Evolutionary conservation across 2,797 vertebrate genomes (phyloP).

Genomic region (Carapus acus): DNA sequence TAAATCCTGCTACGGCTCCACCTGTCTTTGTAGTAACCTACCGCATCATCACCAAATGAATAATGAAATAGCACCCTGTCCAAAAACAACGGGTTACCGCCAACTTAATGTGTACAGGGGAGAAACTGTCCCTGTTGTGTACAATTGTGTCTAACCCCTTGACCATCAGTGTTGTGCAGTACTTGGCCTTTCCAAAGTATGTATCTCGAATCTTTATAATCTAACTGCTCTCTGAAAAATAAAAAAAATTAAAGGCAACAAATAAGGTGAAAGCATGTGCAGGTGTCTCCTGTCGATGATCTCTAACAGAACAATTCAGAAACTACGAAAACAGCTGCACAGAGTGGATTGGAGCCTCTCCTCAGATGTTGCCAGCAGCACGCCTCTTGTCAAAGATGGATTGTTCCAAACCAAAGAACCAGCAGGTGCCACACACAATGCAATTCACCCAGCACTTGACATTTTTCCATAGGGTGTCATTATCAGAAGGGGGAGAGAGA

Average conservation of each 20-base stretch:
- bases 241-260: background rate
- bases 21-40: too few relatives aligned
- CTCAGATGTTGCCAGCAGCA: constrained; percentile 27
- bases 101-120: too few relatives aligned
- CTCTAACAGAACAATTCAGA: constrained; percentile 33
- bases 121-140: too few relatives aligned
- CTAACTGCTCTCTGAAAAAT: too few relatives aligned
- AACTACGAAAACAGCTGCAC: constrained; percentile 43
- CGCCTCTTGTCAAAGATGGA: constrained; percentile 39
- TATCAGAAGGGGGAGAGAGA: constrained; percentile 25
- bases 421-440: constrained; percentile 36
- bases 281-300: constrained; percentile 40
- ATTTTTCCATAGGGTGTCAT: constrained; percentile 38
- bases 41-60: too few relatives aligned
- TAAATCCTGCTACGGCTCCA: too few relatives aligned
- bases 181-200: too few relatives aligned
- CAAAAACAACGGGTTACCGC: too few relatives aligned
- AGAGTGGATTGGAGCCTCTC: constrained; percentile 17
- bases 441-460: constrained; percentile 34
- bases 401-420: constrained; percentile 34
- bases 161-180: too few relatives aligned
- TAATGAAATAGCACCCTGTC: too few relatives aligned
- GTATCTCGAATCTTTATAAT: too few relatives aligned
- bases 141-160: too few relatives aligned
- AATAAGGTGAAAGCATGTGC: constrained; percentile 15